phyloP scores from a whole-genome alignment of 2,113 vertebrate genomes.

The Oncorhynchus clarkii region DNA sequence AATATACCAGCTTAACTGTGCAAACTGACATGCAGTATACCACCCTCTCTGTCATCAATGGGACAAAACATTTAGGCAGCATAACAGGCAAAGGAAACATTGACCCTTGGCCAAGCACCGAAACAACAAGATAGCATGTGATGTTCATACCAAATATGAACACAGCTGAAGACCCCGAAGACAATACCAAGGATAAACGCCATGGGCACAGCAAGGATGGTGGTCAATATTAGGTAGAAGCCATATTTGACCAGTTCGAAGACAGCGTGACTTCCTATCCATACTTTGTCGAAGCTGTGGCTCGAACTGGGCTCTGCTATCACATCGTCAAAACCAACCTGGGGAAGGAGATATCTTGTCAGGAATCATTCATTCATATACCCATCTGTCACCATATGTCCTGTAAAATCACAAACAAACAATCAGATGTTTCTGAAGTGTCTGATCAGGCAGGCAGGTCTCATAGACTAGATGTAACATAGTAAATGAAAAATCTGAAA shows the following conservation, averaged over 20 bases:
- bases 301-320: slow-evolving; percentile 84
- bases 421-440: too few species aligned
- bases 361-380: not conserved
- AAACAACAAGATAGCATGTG: not conserved
- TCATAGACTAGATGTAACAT: too few species aligned
- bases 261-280: slow-evolving; percentile 90
- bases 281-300: slow-evolving; percentile 89
- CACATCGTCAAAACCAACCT: slow-evolving; percentile 91
- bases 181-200: slow-evolving; percentile 83
- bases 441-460: too few species aligned
- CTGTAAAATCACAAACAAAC: too few species aligned
- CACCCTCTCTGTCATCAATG: slow-evolving; percentile 24
- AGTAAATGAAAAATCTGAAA: too few species aligned
- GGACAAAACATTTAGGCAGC: slow-evolving; percentile 28
- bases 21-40: slow-evolving; percentile 1
- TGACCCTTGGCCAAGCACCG: slow-evolving; percentile 4
- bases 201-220: slow-evolving; percentile 86
- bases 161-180: slow-evolving; percentile 85
- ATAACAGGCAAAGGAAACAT: slow-evolving; percentile 8
- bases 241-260: slow-evolving; percentile 88
- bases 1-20: not conserved
- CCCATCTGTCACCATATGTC: too few species aligned
- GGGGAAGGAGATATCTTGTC: slow-evolving; percentile 24
- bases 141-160: slow-evolving; percentile 90
- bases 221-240: slow-evolving; percentile 85